Evolutionary conservation across 92 coral and sea anemone species (phyloP).

Genomic region (Montipora capitata): DNA sequence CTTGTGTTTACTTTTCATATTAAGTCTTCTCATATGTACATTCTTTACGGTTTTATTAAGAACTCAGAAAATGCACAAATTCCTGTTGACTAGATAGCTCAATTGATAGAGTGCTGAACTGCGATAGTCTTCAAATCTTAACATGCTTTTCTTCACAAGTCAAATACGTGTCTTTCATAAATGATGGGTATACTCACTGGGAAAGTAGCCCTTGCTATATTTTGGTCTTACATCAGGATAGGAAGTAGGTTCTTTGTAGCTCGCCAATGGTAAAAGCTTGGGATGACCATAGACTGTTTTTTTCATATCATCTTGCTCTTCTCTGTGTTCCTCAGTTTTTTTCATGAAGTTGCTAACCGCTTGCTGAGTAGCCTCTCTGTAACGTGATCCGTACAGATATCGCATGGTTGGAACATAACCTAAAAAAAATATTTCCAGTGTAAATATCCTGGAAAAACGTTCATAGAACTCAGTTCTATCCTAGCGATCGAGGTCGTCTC

Average conservation of each 20-base stretch:
- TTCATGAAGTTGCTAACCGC: slow-evolving; percentile 87
- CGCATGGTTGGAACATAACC: slow-evolving; percentile 97
- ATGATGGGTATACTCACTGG: slow-evolving; percentile 72
- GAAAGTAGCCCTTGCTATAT: slow-evolving; percentile 90
- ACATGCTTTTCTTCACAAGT: neutral
- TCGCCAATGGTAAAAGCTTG: slow-evolving; percentile 61
- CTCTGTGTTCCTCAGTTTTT: slow-evolving; percentile 82
- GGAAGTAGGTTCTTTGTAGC: slow-evolving; percentile 83
- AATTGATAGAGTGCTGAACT: too few relatives aligned
- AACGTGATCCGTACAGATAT: slow-evolving; percentile 91
- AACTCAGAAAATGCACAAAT: too few relatives aligned
- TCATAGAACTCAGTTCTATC: too few relatives aligned
- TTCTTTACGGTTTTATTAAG: too few relatives aligned
- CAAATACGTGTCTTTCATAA: too few relatives aligned
- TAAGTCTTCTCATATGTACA: too few relatives aligned
- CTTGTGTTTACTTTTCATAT: too few relatives aligned
- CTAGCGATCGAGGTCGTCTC: too few relatives aligned
- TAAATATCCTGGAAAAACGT: too few relatives aligned
- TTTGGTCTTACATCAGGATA: slow-evolving; percentile 97
- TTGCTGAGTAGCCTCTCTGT: slow-evolving; percentile 95
- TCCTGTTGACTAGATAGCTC: too few relatives aligned
- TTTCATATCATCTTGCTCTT: slow-evolving; percentile 76
- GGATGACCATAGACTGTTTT: slow-evolving; percentile 85
- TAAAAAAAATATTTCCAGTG: neutral
- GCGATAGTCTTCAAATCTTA: too few relatives aligned